Evolutionary conservation across 2,113 vertebrate species (phyloP).

Genomic region (Smithornis capensis): DNA sequence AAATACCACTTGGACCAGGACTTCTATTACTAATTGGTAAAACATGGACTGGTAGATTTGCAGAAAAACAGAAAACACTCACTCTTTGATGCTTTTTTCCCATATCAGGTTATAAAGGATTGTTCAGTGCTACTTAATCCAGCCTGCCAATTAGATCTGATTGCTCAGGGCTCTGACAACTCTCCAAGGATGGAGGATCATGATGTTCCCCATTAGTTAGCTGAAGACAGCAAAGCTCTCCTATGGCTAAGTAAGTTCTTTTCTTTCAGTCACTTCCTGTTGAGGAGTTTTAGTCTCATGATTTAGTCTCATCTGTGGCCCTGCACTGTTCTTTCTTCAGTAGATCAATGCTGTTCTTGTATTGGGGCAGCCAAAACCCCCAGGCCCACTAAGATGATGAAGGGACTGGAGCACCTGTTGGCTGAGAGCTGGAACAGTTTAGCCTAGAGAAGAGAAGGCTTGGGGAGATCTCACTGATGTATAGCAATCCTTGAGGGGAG

Average conservation of each 20-base stretch:
- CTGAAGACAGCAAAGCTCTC: not conserved
- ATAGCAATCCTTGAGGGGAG: not conserved
- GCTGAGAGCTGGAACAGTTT: not conserved
- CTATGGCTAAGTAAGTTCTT: not conserved
- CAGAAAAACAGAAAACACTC: not conserved
- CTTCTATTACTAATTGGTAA: not conserved
- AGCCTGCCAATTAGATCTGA: not conserved
- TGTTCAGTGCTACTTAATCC: not conserved
- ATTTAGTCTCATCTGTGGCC: not conserved
- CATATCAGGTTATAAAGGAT: not conserved
- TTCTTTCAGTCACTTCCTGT: not conserved
- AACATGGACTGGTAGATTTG: not conserved
- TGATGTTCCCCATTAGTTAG: not conserved
- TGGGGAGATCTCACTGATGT: not conserved
- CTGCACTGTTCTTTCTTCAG: not conserved
- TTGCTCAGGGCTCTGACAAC: not conserved
- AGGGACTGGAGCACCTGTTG: not conserved
- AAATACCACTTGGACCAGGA: not conserved
- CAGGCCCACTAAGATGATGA: not conserved
- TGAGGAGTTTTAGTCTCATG: not conserved
- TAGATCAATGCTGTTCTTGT: not conserved
- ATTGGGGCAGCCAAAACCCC: not conserved
- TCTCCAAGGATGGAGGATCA: not conserved
- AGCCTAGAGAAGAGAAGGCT: not conserved
- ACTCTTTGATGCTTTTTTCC: not conserved